Conservation (phyloP, 2,888 invertebrate species). For the Agrotis clavis region DNA sequence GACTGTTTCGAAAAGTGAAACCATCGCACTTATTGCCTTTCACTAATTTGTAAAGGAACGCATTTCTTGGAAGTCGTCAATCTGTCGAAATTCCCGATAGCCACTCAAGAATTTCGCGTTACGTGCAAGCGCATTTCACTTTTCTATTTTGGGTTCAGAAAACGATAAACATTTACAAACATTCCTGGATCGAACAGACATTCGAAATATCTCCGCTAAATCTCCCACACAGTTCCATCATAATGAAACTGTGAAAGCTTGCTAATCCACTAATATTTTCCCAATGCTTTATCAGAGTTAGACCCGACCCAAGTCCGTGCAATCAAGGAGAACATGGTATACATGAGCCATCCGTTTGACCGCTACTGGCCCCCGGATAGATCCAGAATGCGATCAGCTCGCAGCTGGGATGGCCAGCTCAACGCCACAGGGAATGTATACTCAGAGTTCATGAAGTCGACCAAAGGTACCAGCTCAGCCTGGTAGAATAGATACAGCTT, state of each 20-base stretch:
- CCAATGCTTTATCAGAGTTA: conserved; percentile 86
- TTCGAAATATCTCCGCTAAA: conserved; percentile 27
- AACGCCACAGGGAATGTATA: conserved; percentile 79
- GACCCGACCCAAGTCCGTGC: conserved; percentile 86
- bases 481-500: conserved; percentile 75
- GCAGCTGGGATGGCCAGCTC: conserved; percentile 83
- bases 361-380: conserved; percentile 82
- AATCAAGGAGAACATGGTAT: conserved; percentile 84
- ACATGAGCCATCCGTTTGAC: conserved; percentile 82
- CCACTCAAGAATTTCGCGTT: conserved; percentile 7
- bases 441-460: conserved; percentile 83
- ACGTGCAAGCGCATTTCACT: conserved; percentile 21
- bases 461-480: conserved; percentile 83
- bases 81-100: conserved; percentile 19
- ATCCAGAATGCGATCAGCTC: conserved; percentile 72
- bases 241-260: conserved; percentile 66
- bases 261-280: conserved; percentile 78
- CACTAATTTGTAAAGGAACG: not conserved
- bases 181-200: conserved; percentile 25
- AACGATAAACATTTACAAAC: conserved; percentile 22
- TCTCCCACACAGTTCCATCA: conserved; percentile 31
- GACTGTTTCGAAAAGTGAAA: not conserved
- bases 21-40: not conserved
- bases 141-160: conserved; percentile 20
- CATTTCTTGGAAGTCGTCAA: not conserved